Evolutionary conservation across 2,888 invertebrate species (phyloP), one percentile per base, ranked within the genome.

Genomic region (Taenaris catops): DNA sequence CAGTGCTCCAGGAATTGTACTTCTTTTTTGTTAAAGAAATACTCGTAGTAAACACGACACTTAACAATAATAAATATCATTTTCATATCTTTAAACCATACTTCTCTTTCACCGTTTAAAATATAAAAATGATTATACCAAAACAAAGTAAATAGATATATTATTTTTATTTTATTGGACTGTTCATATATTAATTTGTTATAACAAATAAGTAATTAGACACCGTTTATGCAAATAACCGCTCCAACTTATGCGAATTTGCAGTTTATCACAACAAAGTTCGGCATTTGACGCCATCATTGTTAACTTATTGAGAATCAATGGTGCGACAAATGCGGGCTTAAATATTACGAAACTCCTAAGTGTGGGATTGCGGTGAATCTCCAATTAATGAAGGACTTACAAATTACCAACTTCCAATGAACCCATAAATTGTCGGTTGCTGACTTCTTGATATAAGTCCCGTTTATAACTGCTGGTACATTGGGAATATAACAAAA

Each of bases 361-460:
- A 26, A 42, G 46, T 45, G 41, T 51, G 46, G 55, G 52, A 58
- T 62, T 60, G 61, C 46, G 62, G 62, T 41, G 58, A 57, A 62
- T 63, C 63, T 65, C 49, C 58, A 69, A 76, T 72, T 75, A 71
- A 73, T 69, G 63, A 65, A 48, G 53, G 62, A 68, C 72, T 75
- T 63, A 62, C 61, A 63, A 72, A 64, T 65, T 68, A 48, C 55
- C 37, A 68, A 72, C 59, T 74, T 67, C 48, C 53, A 53, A 52
- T 50, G 58, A 66, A 62, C 58, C 65, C 59, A 68, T 71, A 72
- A 74, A 66, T 70, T 71, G 55, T 58, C 53, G 46, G 25, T 21
- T 18, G 37, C 41, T 31, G 29, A 45, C 27, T 48, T 47, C 49
- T 49, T 46, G 25, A 33, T 33, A 11, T 18, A 27, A 39, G 35